Evolutionary conservation across 2,888 invertebrate species (phyloP).

Genomic region (Ophonus ardosiacus): DNA sequence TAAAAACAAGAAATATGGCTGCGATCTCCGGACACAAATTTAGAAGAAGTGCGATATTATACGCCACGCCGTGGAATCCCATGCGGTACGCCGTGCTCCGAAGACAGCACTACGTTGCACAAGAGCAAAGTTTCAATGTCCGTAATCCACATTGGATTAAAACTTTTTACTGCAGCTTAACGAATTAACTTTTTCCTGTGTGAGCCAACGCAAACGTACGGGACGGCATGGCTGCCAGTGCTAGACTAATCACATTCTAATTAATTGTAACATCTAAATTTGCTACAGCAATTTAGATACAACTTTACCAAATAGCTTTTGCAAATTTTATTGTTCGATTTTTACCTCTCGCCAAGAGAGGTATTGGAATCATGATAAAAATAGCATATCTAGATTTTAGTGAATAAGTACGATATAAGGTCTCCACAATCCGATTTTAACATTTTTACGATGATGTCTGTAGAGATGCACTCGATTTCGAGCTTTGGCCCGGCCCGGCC

Average conservation of each 20-base stretch:
- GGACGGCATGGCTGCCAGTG: slow-evolving; percentile 27
- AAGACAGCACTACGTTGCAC: slow-evolving; percentile 31
- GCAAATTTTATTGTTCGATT: no score
- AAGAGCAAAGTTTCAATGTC: slow-evolving; percentile 62
- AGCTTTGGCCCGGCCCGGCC: no score
- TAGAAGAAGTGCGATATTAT: slow-evolving; percentile 60
- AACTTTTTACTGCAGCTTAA: slow-evolving; percentile 64
- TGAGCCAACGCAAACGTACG: slow-evolving; percentile 36
- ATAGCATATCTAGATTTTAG: no score
- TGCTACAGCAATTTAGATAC: neutral
- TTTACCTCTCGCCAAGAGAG: no score
- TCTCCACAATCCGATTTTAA: no score
- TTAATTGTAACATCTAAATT: slow-evolving; percentile 37
- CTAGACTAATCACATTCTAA: slow-evolving; percentile 52
- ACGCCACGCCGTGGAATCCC: slow-evolving; percentile 16
- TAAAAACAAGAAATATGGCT: slow-evolving; percentile 45
- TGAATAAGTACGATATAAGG: no score
- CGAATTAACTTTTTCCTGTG: slow-evolving; percentile 62
- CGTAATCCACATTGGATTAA: slow-evolving; percentile 63
- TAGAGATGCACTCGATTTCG: no score
- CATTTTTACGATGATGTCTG: no score
- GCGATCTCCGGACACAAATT: slow-evolving; percentile 50
- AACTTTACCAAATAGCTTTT: no score
- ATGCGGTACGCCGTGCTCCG: neutral
- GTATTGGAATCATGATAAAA: no score